Conservation (phyloP, 2,888 invertebrate genomes). For the Cephus pygmeus region DNA sequence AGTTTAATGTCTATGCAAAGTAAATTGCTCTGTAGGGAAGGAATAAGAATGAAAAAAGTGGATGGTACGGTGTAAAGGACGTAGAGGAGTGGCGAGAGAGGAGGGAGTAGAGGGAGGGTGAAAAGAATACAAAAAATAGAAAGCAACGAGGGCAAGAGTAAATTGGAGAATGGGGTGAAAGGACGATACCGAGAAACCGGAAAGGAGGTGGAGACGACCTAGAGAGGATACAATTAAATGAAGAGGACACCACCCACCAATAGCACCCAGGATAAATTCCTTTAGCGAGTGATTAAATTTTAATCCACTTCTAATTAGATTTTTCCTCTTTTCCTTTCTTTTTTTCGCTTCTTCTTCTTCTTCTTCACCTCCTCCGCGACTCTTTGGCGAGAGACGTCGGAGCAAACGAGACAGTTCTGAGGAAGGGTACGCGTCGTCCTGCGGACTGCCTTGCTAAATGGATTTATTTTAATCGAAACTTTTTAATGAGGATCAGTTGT, state of each 20-base stretch:
- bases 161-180: conserved; percentile 23
- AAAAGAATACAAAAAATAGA: conserved; percentile 5
- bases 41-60: conserved; percentile 7
- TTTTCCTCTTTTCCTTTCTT: conserved; percentile 38
- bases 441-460: conserved; percentile 40
- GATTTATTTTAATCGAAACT: conserved; percentile 61
- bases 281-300: conserved; percentile 60
- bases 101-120: conserved; percentile 1
- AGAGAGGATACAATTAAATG: conserved; percentile 52
- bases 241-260: conserved; percentile 55
- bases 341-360: neutral
- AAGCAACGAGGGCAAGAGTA: neutral
- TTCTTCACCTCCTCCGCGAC: neutral
- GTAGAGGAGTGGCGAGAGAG: conserved; percentile 6
- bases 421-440: neutral
- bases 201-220: conserved; percentile 17
- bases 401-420: conserved; percentile 10
- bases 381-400: neutral
- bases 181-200: conserved; percentile 24
- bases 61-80: conserved; percentile 12
- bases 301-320: conserved; percentile 63
- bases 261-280: conserved; percentile 53
- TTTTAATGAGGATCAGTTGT: conserved; percentile 58
- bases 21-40: conserved; percentile 35
- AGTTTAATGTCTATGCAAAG: conserved; percentile 47